Percentiles rank a stretch among this genome's conserved stretches.
Evolutionary conservation across 2,113 vertebrate species (phyloP).

Genomic region (Syrmaticus mikado): DNA sequence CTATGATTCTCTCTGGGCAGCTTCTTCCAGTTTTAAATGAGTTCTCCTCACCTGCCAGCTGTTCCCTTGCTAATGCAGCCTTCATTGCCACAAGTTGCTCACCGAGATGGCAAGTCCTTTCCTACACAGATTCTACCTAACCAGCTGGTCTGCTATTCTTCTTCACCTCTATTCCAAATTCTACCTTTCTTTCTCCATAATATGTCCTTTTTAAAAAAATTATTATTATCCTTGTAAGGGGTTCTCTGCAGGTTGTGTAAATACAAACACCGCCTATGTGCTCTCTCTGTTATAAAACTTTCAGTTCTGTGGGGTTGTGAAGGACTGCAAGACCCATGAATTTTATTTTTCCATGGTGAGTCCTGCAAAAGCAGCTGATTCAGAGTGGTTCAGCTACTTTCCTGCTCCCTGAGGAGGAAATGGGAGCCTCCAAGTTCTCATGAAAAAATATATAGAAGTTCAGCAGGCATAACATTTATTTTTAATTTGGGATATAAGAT

Average conservation of each 20-base stretch:
- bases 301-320: neutral
- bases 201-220: neutral
- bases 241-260: neutral
- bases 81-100: neutral
- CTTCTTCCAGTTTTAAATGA: neutral
- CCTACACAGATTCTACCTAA: neutral
- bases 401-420: neutral
- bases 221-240: neutral
- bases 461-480: neutral
- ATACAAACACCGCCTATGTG: neutral
- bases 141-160: neutral
- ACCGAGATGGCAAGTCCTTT: neutral
- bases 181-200: neutral
- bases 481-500: neutral
- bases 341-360: neutral
- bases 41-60: neutral
- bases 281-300: neutral
- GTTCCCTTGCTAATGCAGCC: neutral
- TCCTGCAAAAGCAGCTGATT: neutral
- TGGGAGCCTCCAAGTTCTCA: neutral
- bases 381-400: neutral
- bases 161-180: neutral
- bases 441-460: neutral
- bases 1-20: neutral
- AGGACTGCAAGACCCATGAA: neutral